Conservation (phyloP, 2,113 vertebrate species). For the Ondatra zibethicus region DNA sequence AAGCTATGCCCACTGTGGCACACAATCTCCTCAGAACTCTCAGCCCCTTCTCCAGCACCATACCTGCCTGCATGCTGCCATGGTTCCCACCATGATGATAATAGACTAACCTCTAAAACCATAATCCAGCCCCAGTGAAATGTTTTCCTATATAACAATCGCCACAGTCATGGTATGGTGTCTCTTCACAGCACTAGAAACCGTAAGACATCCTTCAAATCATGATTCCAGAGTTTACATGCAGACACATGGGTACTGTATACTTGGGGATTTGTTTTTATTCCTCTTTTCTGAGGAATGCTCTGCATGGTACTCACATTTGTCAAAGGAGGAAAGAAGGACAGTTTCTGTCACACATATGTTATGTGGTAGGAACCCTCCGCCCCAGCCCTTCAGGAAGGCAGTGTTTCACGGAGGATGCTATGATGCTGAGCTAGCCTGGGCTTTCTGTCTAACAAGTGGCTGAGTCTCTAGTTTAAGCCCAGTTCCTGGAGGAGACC, state of each 20-base stretch:
- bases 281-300: neutral
- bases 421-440: accelerated
- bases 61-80: neutral
- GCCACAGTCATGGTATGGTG: neutral
- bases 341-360: neutral
- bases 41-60: neutral
- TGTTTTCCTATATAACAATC: neutral
- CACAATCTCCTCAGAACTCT: neutral
- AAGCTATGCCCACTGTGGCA: neutral
- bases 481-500: neutral
- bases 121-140: neutral
- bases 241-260: neutral
- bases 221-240: neutral
- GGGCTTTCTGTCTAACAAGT: neutral
- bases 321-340: neutral
- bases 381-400: neutral
- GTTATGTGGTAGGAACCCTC: neutral
- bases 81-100: neutral
- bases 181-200: neutral
- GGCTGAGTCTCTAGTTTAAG: neutral
- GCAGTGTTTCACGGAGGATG: accelerated
- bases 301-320: neutral
- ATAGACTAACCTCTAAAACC: neutral
- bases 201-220: neutral
- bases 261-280: neutral